Evolutionary conservation across 2,888 invertebrate genomes (phyloP), one percentile per base, ranked within the genome.

Genomic region (Magallana nippona): DNA sequence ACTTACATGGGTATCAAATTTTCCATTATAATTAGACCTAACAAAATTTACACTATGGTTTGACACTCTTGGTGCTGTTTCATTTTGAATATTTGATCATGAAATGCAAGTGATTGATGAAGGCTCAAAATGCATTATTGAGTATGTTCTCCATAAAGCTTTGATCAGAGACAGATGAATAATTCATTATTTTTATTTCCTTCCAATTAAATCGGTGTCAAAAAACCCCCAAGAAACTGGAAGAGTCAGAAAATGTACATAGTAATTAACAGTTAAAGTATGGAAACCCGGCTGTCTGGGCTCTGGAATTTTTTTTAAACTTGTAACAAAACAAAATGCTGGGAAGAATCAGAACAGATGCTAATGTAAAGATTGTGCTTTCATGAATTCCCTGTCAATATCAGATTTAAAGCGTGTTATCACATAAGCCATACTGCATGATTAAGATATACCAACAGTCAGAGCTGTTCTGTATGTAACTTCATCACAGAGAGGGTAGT

Each of bases 391-490:
- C 27, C 15, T 22, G 63, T 62, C 63, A 22, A 63, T 22, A 63
- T 63, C 63, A 44, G 44, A 44, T 44, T 44, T 13, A 10, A 60
- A 60, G 60, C 2, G 60, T 1, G 60, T 60, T 60, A 60, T 44
- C 44, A 44, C 60, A n/a, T 19, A 60, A 60, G 19, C 19, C 60
- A 60, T 13, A 60, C 60, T 60, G 60, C 60, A 60, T n/a, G 13
- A 60, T n/a, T 2, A 60, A 60, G 60, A 60, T 60, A 60, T 60
- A 60, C n/a, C 60, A 60, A 60, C 60, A 60, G 17, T n/a, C 60
- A 60, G 17, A 60, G 17, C 60, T 60, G n/a, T 22, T 3, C 63
- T 27, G 63, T 63, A 1, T 63, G 63, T 27, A 11, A 11, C 2
- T 63, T 63, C 10, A 63, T 63, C 63, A 63, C 22, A 19, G 22